These are phyloP conservation scores for Mesoligia furuncula DNA, from an alignment of 2,888 invertebrate genomes.

Conservation along the genomic window DNA sequence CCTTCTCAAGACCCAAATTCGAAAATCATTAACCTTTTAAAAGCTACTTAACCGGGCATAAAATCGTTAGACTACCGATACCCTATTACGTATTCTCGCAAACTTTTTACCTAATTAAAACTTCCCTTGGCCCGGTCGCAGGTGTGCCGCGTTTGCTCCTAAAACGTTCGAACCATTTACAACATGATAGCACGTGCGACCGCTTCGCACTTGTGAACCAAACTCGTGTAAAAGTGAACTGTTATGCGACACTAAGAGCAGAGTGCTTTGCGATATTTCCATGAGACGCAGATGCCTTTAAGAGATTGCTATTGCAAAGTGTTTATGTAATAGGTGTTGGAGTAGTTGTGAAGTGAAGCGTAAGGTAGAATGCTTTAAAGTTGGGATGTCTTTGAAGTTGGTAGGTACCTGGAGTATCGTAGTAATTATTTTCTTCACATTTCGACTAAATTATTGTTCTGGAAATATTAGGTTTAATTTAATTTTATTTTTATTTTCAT, in stretches of 20 bases:
- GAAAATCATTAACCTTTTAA: conserved; percentile 60
- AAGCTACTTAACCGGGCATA: conserved; percentile 48
- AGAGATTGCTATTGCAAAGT: conserved; percentile 65
- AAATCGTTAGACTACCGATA: conserved; percentile 50
- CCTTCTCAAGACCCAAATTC: conserved; percentile 16
- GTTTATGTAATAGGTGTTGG: conserved; percentile 59
- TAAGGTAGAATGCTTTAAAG: conserved; percentile 23
- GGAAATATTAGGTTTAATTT: not conserved
- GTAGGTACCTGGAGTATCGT: not conserved
- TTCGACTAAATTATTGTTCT: not conserved
- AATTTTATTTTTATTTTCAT: not conserved
- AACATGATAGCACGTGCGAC: conserved; percentile 80
- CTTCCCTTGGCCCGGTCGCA: conserved; percentile 76
- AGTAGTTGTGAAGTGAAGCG: conserved; percentile 45
- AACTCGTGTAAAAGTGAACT: conserved; percentile 84
- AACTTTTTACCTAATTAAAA: conserved; percentile 78
- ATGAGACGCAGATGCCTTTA: conserved; percentile 74
- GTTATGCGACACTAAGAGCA: conserved; percentile 76
- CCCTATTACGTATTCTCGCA: conserved; percentile 52
- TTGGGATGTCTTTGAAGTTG: conserved; percentile 30
- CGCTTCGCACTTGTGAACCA: conserved; percentile 83
- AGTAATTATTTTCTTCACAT: no score
- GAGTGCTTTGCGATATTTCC: conserved; percentile 81
- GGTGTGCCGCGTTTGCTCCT: conserved; percentile 79
- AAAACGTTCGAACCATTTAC: conserved; percentile 83